Base-by-base conservation (phyloP, 2,113 vertebrate genomes). In the Lampris incognitus region DNA sequence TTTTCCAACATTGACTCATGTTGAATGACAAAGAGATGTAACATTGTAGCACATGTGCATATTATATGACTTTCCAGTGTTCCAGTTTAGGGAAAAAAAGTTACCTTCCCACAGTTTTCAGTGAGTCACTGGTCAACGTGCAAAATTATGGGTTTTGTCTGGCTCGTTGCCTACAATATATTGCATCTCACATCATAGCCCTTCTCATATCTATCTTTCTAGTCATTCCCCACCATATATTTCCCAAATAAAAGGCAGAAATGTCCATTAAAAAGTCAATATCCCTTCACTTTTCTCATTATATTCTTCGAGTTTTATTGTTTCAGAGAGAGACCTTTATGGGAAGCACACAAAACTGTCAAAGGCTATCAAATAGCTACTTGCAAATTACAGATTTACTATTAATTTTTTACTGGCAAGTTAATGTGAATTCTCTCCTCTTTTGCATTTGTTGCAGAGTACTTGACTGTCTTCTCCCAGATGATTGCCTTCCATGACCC, bases 401-500 rank as follows among this genome's bases (percentile, higher is more conserved):
- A 61, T 58, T 38, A 48, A 66, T 42, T 57, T 42, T 71, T 66
- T 57, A 24, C 10, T 9, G 40, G 39, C 55, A 60, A 44, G 38
- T 51, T 5, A 24, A 51, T 11, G n/a, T 51, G 2, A 78, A 10
- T 9, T 41, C 52, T 63, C 0, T 11, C n/a, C 38, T 24, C 46
- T 58, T 78, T 50, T 73, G 9, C 38, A 13, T 82, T 6, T 76
- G 41, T 90, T 91, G 85, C 94, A 99, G 98, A 99, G 85, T 99
- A 99, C 86, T 93, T 99, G 92, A 98, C 97, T 0, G 97, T 99
- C 73, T 99, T 99, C 93, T 99, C 98, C 79, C 98, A 99, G 92
- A 97, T 98, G 97, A 99, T 99, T 79, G 96, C 97, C 40, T 99
- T 99, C 92, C 98, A 99, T 46, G 98, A 99, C 91, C 98, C 98